These are phyloP conservation scores for Elephas maximus DNA, from an alignment of 2,113 vertebrate genomes.

Conservation along the genomic window DNA sequence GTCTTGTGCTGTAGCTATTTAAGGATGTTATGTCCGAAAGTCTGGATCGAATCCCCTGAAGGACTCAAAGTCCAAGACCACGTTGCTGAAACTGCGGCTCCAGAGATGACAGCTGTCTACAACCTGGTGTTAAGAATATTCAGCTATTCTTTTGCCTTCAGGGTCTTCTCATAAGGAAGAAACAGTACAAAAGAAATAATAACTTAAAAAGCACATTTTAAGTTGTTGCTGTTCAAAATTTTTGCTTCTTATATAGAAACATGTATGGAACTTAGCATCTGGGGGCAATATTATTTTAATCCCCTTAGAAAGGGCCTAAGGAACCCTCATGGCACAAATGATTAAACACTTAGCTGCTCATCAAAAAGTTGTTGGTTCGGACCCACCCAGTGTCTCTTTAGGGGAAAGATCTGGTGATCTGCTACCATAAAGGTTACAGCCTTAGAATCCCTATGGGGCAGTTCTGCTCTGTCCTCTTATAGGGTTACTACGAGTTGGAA, in stretches of 20 bases:
- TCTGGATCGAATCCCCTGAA: neutral
- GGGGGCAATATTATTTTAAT: slow-evolving; percentile 19
- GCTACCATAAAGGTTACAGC: neutral
- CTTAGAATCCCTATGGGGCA: neutral
- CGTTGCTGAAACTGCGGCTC: rapidly evolving
- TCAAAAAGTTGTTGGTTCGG: neutral
- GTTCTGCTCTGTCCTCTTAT: neutral
- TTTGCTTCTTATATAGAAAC: neutral
- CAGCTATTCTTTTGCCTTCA: neutral
- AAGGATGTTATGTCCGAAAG: too few species aligned
- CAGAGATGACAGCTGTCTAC: neutral
- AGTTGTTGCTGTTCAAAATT: neutral
- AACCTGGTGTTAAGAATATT: neutral
- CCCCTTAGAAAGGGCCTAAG: neutral
- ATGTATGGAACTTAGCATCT: neutral
- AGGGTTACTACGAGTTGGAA: neutral
- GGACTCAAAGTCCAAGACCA: neutral
- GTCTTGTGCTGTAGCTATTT: neutral
- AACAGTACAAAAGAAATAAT: neutral
- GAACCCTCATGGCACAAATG: neutral
- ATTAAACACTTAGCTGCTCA: neutral
- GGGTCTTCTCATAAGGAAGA: neutral
- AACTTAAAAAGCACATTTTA: neutral
- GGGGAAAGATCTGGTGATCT: neutral
- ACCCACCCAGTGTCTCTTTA: neutral